phyloP scores from a whole-genome alignment of 35 echinoderm and acorn worm species.

The Apostichopus californicus region DNA sequence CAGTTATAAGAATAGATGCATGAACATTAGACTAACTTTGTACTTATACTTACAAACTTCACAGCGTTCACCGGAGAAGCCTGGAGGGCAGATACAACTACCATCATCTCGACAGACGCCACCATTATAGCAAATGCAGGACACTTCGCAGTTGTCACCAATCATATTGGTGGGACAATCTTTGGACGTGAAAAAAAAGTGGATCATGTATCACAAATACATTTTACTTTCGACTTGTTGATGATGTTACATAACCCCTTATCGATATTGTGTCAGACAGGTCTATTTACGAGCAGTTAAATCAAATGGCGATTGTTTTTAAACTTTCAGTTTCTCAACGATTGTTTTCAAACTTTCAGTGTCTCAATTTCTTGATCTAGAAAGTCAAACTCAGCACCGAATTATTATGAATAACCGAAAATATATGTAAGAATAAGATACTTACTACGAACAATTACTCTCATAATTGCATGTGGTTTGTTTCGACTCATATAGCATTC shows the following conservation, averaged over 20 bases:
- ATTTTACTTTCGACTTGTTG: too few species aligned
- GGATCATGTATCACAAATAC: neutral
- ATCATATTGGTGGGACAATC: neutral
- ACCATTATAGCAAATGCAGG: conserved; percentile 16
- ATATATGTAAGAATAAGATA: neutral
- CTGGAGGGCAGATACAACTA: conserved; percentile 3
- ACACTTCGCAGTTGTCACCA: neutral
- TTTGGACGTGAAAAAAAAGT: neutral
- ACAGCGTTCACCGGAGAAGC: neutral
- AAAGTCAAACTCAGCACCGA: too few species aligned
- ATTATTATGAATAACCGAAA: too few species aligned
- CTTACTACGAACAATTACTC: neutral
- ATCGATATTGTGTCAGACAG: too few species aligned
- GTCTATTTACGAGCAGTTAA: too few species aligned
- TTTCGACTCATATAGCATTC: conserved; percentile 2
- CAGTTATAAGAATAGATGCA: too few species aligned
- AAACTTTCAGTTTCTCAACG: too few species aligned
- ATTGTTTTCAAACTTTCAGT: too few species aligned
- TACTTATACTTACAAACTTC: conserved; percentile 7
- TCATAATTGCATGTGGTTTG: conserved; percentile 20
- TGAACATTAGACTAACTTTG: too few species aligned
- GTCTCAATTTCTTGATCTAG: too few species aligned
- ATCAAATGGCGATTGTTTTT: too few species aligned
- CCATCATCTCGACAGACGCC: neutral
- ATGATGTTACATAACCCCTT: too few species aligned